Conservation (phyloP, 2,888 invertebrate genomes). For the Stratiomys singularior region DNA sequence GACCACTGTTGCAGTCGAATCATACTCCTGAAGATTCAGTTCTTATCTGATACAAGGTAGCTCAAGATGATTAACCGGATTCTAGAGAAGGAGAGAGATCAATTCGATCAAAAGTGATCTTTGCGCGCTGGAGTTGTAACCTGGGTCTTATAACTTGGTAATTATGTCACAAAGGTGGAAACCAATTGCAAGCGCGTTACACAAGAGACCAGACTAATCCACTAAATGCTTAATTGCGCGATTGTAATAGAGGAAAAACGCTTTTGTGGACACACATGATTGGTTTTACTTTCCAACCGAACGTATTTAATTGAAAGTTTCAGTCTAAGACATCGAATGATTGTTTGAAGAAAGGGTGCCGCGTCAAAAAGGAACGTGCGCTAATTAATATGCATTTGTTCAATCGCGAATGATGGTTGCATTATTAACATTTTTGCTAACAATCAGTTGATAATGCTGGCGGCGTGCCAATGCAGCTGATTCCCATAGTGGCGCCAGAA, state of each 20-base stretch:
- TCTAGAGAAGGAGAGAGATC: constrained; percentile 3
- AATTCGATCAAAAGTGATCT: background rate
- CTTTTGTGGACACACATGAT: background rate
- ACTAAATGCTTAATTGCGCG: background rate
- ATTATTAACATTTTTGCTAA: background rate
- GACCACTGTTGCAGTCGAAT: background rate
- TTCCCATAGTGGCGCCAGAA: constrained; percentile 1
- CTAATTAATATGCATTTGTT: background rate
- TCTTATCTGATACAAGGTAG: constrained; percentile 1
- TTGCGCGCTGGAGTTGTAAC: background rate
- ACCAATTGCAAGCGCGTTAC: constrained; percentile 18
- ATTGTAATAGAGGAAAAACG: background rate
- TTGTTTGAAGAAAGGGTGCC: background rate
- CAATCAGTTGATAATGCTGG: background rate
- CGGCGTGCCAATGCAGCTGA: background rate
- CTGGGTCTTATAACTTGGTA: background rate
- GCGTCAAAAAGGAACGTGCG: background rate
- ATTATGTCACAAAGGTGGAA: constrained; percentile 29
- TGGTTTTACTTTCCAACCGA: constrained; percentile 24
- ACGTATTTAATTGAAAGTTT: constrained; percentile 7
- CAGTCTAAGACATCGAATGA: background rate
- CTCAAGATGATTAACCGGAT: constrained; percentile 9
- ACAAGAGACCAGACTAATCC: constrained; percentile 7
- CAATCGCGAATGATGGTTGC: background rate
- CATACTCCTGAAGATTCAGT: background rate